Conservation (phyloP, 1,140 invertebrate genomes). For the Halictus rubicundus region DNA sequence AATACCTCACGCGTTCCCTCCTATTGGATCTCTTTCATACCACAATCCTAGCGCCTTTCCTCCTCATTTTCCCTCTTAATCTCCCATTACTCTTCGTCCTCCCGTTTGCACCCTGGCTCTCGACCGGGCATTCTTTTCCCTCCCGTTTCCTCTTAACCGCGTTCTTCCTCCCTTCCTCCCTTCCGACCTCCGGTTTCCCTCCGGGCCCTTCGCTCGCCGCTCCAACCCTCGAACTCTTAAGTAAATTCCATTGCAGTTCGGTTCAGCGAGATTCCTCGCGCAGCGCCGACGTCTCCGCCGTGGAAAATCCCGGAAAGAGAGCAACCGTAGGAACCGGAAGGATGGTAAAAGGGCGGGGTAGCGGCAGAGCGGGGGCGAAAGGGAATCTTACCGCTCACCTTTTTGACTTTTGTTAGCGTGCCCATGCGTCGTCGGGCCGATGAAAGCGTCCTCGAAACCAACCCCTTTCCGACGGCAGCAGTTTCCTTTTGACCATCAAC, state of each 20-base stretch:
- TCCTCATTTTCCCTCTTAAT: constrained; percentile 14
- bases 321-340: constrained; percentile 34
- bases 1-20: background rate
- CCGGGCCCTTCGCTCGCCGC: background rate
- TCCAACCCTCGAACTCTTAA: constrained; percentile 43
- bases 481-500: constrained; percentile 35
- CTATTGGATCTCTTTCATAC: background rate
- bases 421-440: constrained; percentile 31
- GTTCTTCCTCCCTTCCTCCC: background rate
- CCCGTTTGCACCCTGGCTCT: background rate
- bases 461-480: constrained; percentile 23
- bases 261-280: constrained; percentile 39
- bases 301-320: constrained; percentile 30
- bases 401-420: constrained; percentile 51
- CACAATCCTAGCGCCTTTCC: constrained; percentile 4
- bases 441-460: constrained; percentile 42
- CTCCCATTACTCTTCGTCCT: constrained; percentile 29
- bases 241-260: constrained; percentile 55
- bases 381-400: constrained; percentile 39
- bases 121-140: background rate
- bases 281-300: constrained; percentile 13
- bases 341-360: constrained; percentile 13
- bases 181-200: background rate
- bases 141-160: background rate
- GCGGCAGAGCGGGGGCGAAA: background rate